These are phyloP conservation scores for Aplysina aerophoba DNA, from an alignment of 37 sponge, comb jelly and placozoan genomes.

Conservation along the genomic window DNA sequence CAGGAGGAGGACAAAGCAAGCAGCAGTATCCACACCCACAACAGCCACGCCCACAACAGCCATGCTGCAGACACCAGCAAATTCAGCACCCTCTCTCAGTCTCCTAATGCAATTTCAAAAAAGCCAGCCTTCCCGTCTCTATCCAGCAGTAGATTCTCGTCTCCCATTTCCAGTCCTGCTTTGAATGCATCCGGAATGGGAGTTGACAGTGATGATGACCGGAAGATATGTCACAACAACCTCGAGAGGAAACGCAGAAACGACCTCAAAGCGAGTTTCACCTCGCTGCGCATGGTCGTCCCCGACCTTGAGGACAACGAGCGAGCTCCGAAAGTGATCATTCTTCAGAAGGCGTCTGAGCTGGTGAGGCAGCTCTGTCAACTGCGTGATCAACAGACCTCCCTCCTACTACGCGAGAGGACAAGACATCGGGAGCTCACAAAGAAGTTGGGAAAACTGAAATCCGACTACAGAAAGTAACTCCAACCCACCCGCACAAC, in stretches of 20 bases:
- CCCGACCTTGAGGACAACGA: constrained; percentile 87
- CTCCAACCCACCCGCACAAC: neutral
- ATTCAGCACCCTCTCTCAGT: constrained; percentile 7
- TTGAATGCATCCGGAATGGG: no score
- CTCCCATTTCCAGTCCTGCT: no score
- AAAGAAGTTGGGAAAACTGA: constrained; percentile 1
- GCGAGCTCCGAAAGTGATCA: constrained; percentile 82
- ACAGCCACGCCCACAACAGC: no score
- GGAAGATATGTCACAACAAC: constrained; percentile 76
- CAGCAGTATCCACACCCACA: no score
- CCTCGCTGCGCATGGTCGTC: constrained; percentile 42
- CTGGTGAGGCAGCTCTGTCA: constrained; percentile 51
- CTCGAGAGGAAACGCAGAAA: constrained; percentile 83
- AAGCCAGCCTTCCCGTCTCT: no score
- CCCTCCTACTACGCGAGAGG: constrained; percentile 42
- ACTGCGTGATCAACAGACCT: constrained; percentile 5
- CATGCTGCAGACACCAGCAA: constrained; percentile 49
- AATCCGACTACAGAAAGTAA: neutral
- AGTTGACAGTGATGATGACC: constrained; percentile 59
- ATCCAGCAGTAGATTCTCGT: no score
- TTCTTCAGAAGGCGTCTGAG: constrained; percentile 74
- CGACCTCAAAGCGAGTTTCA: constrained; percentile 77
- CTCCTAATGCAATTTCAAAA: no score
- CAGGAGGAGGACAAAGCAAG: no score
- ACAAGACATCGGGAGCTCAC: constrained; percentile 37